A percentile compares a stretch with the other conserved stretches of the same genome.
Conservation (phyloP, 2,888 invertebrate genomes). For the Orgyia antiqua region DNA sequence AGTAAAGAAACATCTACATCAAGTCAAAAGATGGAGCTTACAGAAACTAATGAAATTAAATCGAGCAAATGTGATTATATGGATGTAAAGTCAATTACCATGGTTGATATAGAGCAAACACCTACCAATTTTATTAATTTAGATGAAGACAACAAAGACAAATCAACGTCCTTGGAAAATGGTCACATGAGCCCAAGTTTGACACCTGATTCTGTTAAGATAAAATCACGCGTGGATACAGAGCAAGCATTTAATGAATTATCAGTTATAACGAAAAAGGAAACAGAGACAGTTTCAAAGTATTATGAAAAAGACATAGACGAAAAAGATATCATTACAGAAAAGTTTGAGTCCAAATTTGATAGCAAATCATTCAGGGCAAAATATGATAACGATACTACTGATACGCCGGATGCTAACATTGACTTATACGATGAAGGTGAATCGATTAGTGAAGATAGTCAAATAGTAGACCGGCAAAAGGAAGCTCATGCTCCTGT, state of each 20-base stretch:
- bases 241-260: too few species aligned
- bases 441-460: conserved; percentile 29
- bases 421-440: conserved; percentile 29
- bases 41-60: too few species aligned
- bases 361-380: not conserved
- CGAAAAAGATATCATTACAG: conserved; percentile 20
- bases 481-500: conserved; percentile 17
- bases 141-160: not conserved
- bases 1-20: too few species aligned
- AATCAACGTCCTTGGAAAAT: not conserved
- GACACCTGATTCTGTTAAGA: too few species aligned
- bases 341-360: not conserved
- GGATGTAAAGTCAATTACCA: too few species aligned
- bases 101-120: not conserved
- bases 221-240: not conserved
- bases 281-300: conserved; percentile 26
- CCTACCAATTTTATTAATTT: too few species aligned
- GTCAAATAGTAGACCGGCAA: conserved; percentile 23
- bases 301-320: conserved; percentile 34
- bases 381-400: conserved; percentile 6
- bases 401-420: conserved; percentile 13
- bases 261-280: conserved; percentile 20
- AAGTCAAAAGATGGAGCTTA: too few species aligned
- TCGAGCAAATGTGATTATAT: too few species aligned
- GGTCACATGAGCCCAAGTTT: not conserved